phyloP scores from a whole-genome alignment of 2,113 vertebrate species.

The Ctenodactylus gundi region DNA sequence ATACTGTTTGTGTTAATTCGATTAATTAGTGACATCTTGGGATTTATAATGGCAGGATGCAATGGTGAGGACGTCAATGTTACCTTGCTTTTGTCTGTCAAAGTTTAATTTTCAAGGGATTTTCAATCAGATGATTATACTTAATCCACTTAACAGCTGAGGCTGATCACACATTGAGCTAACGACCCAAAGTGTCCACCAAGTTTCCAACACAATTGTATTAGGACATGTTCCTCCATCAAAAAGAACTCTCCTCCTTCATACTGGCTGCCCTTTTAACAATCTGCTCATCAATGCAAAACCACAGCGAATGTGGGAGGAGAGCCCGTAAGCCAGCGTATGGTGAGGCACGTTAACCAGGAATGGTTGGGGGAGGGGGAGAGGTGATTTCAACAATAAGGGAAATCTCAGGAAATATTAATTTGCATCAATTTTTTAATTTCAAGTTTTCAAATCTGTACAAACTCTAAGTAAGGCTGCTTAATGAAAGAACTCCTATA shows the following conservation, averaged over 20 bases:
- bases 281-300: not conserved
- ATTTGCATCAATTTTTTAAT: not conserved
- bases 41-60: not conserved
- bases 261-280: not conserved
- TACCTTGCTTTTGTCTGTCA: not conserved
- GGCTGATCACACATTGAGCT: not conserved
- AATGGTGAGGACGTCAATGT: not conserved
- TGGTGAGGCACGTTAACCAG: not conserved
- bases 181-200: accelerated
- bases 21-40: not conserved
- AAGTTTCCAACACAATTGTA: not conserved
- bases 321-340: not conserved
- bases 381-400: not conserved
- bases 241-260: not conserved
- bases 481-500: not conserved
- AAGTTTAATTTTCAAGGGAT: not conserved
- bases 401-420: not conserved
- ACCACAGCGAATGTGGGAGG: not conserved
- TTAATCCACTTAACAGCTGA: not conserved
- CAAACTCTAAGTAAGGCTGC: not conserved
- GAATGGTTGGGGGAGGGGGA: not conserved
- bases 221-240: not conserved
- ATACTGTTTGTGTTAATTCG: not conserved
- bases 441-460: not conserved
- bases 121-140: not conserved